phyloP scores from a whole-genome alignment of 2,113 vertebrate species.

The Platichthys stellatus region DNA sequence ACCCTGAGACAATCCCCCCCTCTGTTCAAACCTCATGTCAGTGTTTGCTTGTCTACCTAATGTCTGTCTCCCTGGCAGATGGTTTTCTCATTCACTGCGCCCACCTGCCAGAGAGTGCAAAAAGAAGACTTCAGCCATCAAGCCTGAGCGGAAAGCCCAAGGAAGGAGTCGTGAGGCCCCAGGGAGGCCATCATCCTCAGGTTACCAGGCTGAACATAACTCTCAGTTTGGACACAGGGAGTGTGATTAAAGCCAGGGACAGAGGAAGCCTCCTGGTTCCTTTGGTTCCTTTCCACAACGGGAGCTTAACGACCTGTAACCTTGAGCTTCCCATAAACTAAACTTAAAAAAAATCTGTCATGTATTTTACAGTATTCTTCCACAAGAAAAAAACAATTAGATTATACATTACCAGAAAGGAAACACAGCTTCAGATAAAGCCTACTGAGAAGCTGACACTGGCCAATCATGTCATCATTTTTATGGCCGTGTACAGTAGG shows the following conservation, averaged over 20 bases:
- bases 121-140: slow-evolving; percentile 59
- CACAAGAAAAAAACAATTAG: neutral
- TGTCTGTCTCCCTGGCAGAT: slow-evolving; percentile 59
- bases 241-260: slow-evolving; percentile 64
- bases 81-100: slow-evolving; percentile 72
- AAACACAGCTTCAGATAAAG: too few relatives aligned
- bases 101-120: slow-evolving; percentile 54
- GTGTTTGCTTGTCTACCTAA: slow-evolving; percentile 31
- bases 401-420: too few relatives aligned
- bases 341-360: neutral
- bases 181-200: slow-evolving; percentile 58
- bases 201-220: slow-evolving; percentile 67
- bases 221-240: slow-evolving; percentile 48
- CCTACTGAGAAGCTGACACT: neutral
- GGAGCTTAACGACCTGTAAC: slow-evolving; percentile 3
- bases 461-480: neutral
- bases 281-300: slow-evolving; percentile 9
- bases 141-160: slow-evolving; percentile 58
- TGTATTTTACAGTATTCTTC: neutral
- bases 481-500: neutral
- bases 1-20: slow-evolving; percentile 1
- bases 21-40: slow-evolving; percentile 21
- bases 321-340: neutral
- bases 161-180: slow-evolving; percentile 55
- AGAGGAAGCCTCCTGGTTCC: slow-evolving; percentile 13